Base-by-base conservation (phyloP, 2,888 invertebrate genomes). In the Agapostemon virescens region DNA sequence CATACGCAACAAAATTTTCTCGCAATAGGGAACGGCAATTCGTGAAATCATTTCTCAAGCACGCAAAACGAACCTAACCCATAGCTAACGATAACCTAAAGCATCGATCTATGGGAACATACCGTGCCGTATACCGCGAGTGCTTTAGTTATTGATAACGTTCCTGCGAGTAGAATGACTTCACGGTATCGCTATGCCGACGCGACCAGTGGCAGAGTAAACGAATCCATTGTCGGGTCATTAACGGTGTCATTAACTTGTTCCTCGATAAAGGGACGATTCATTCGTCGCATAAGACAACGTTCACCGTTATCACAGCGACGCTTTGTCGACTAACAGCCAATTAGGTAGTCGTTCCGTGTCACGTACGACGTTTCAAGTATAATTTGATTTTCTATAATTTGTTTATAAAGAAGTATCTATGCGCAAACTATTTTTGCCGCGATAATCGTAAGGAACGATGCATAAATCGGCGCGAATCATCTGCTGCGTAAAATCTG, bases 231-330 rank as follows among this genome's bases (percentile, higher is more conserved):
- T 69, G 69, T 68, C 13, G 30, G 40, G 30, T 69, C 72, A 55
- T 77, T 66, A 72, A 15, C 26, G 26, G 5, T 33, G 38, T 78
- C 69, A 23, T 77, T 80, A 77, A 64, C 64, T 64, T 20, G 40
- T 15, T 30, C 15, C 17, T 77, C 30, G 42, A 55, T 26, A 55
- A 69, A 23, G n/a, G 11, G 1, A 20, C 23, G 30, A 72, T 72
- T 71, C 38, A 45, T 67, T 26, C 20, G 5, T 23, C 55, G 9
- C 30, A 52, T 23, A 23, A 70, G 15, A 33, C 13, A 42, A 33
- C 4, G n/a, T 69, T 74, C 17, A 15, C 45, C 20, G 9, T 40
- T 61, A 70, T 70, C 33, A 49, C 33, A 55, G 1, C 4, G n/a
- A 17, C 15, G 63, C 23, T 38, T 38, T 33, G 13, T 64, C 26